These are phyloP conservation scores for Schrankia costaestrigalis DNA, from an alignment of 2,888 invertebrate species.

Conservation along the genomic window DNA sequence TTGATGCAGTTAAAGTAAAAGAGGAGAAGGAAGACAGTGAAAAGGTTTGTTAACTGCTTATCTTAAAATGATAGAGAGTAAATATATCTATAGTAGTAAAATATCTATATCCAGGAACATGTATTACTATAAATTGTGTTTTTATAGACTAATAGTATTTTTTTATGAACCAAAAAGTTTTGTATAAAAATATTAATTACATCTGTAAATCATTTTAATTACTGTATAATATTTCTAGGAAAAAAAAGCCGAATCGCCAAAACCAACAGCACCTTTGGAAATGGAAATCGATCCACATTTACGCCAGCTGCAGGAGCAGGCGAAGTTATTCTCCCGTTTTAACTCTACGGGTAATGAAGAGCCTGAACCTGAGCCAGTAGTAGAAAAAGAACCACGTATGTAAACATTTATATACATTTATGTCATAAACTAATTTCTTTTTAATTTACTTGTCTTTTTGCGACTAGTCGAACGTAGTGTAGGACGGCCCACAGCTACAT, in stretches of 20 bases:
- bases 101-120: no score
- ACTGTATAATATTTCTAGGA: no score
- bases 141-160: no score
- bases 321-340: conserved; percentile 74
- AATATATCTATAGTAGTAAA: no score
- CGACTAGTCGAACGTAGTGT: no score
- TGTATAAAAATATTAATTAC: no score
- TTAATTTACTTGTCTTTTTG: neutral
- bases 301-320: conserved; percentile 76
- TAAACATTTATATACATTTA: conserved; percentile 8
- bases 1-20: conserved; percentile 67
- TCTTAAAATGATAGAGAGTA: no score
- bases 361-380: conserved; percentile 35
- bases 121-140: no score
- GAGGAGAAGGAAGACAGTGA: conserved; percentile 64
- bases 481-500: no score
- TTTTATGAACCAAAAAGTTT: no score
- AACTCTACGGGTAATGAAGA: conserved; percentile 65
- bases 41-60: conserved; percentile 61
- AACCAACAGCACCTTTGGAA: conserved; percentile 65
- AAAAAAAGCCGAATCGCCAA: conserved; percentile 64
- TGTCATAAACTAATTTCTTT: neutral
- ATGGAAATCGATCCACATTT: conserved; percentile 78
- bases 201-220: no score
- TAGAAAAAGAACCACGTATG: conserved; percentile 71